Base-by-base conservation (phyloP, 92 coral and sea anemone genomes). In the Paramuricea clavata region DNA sequence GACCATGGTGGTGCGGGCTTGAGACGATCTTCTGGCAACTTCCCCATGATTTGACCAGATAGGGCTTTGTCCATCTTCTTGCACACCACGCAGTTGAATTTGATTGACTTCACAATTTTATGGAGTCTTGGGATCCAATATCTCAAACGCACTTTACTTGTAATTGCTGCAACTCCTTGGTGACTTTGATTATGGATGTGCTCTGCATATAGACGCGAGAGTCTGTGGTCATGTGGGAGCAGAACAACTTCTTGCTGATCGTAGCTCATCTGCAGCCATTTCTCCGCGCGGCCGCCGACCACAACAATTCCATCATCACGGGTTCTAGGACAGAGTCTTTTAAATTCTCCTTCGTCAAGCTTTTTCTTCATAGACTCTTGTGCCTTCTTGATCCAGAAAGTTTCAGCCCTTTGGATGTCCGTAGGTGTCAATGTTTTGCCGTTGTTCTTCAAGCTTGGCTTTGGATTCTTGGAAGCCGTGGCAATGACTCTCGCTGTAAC, bases 1-100 rank as follows among this genome's bases (percentile, higher is more conserved):
- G 28, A 74, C 93, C 91, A 91, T 12, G 91, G 67, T 33, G 93
- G 93, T 9, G 93, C 81, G 0, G 89, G 91, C 62, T 82, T 91
- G 25, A 83, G n/a, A 68, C 89, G 80, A 49, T 91, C 90, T 41
- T 59, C 33, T 19, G 91, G 89, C 21, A 90, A 65, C 69, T 90
- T 85, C 31, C 90, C 87, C 87, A 85, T 89, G n/a, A 52, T 21
- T 13, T 52, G 61, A 52, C 61, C 23, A 52, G 61, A 52, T 26
- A 26, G 32, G 68, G 68, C 68, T 60, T 60, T 26, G 9, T 43
- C 57, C 12, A 35, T 36, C 78, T 72, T 72, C 21, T 25, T 85
- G 76, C 92, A 88, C 31, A 52, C 88, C 1, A 91, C 88, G 83
- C 91, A 90, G 13, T 76, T 68, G n/a, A 39, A 65, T 65, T 85